Evolutionary conservation across 2,113 vertebrate genomes (phyloP).

Genomic region (Suricata suricatta): DNA sequence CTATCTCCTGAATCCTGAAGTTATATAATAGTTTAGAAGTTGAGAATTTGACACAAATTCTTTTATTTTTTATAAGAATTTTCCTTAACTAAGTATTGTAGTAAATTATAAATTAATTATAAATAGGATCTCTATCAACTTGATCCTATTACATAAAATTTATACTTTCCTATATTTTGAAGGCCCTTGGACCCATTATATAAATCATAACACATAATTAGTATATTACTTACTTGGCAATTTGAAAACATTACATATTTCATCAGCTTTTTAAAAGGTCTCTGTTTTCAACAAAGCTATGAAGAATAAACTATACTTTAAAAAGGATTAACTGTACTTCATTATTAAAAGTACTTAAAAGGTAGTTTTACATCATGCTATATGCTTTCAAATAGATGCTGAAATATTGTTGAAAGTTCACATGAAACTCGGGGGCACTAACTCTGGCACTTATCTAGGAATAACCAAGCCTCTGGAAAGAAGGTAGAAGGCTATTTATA

Average conservation of each 20-base stretch:
- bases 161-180: not conserved
- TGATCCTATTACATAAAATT: not conserved
- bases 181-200: not conserved
- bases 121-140: not conserved
- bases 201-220: not conserved
- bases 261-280: not conserved
- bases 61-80: not conserved
- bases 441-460: not conserved
- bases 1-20: not conserved
- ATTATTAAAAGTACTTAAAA: not conserved
- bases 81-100: not conserved
- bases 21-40: not conserved
- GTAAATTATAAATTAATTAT: not conserved
- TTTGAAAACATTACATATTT: constrained; percentile 10
- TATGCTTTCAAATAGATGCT: not conserved
- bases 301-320: not conserved
- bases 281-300: not conserved
- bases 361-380: not conserved
- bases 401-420: not conserved
- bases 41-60: not conserved
- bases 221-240: not conserved
- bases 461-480: constrained; percentile 6
- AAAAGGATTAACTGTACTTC: not conserved
- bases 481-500: not conserved
- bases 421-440: not conserved